Conservation (phyloP, 2,888 invertebrate species). For the Heliconius erato region DNA sequence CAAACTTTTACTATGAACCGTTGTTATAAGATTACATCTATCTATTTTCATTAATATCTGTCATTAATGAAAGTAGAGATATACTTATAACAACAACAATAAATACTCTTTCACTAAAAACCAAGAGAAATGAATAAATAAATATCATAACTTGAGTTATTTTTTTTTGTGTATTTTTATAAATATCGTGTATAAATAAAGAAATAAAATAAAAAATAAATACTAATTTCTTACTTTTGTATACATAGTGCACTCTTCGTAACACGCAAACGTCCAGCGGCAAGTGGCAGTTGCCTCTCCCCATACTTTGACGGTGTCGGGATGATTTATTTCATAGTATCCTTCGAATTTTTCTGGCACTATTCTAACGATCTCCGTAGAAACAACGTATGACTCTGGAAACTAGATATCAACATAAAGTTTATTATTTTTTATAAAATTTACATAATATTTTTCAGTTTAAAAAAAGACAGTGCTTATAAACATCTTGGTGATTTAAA, state of each 20-base stretch:
- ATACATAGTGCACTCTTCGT: conserved; percentile 73
- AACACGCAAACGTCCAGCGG: conserved; percentile 73
- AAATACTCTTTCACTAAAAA: too few species aligned
- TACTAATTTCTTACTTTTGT: conserved; percentile 63
- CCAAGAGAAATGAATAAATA: background rate
- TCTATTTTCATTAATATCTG: too few species aligned
- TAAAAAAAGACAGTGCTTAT: too few species aligned
- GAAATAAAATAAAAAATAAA: too few species aligned
- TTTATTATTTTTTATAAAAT: background rate
- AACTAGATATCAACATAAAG: conserved; percentile 55
- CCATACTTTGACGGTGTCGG: conserved; percentile 76
- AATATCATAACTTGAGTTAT: too few species aligned
- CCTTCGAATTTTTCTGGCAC: conserved; percentile 75
- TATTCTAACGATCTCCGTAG: conserved; percentile 69
- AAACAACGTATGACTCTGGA: conserved; percentile 72
- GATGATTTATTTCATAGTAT: conserved; percentile 74
- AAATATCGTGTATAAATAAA: too few species aligned
- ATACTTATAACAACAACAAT: too few species aligned
- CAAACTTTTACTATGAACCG: too few species aligned
- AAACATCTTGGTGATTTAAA: too few species aligned
- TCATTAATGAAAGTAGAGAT: too few species aligned
- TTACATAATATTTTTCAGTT: background rate
- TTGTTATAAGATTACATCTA: too few species aligned
- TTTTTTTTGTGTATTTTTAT: too few species aligned
- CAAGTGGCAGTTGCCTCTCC: conserved; percentile 77